These are phyloP conservation scores for Hylaea fasciaria DNA, from an alignment of 2,888 invertebrate species.

Conservation along the genomic window DNA sequence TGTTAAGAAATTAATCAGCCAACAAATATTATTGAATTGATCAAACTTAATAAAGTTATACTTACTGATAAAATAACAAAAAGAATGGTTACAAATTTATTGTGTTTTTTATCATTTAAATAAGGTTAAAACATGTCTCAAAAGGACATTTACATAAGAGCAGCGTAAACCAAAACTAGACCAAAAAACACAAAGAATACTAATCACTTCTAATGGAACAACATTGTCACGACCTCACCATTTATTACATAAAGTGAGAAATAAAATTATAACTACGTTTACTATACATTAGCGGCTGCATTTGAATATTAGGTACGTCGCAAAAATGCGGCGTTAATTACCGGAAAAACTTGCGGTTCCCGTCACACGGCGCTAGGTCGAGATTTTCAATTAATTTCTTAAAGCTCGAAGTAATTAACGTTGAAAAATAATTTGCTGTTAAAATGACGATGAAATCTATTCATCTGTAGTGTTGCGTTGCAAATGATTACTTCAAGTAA, in stretches of 20 bases:
- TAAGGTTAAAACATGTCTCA: no score
- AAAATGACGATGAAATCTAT: background rate
- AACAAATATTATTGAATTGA: no score
- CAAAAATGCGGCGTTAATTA: conserved; percentile 8
- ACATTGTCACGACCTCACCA: no score
- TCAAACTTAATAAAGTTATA: no score
- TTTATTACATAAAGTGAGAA: background rate
- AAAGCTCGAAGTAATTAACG: conserved; percentile 1
- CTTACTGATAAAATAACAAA: no score
- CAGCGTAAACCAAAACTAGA: no score
- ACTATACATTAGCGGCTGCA: background rate
- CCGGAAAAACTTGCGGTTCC: conserved; percentile 12
- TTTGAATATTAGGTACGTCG: background rate
- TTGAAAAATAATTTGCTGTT: conserved; percentile 1
- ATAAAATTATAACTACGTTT: conserved; percentile 1
- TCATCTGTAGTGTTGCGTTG: background rate
- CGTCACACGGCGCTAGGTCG: conserved; percentile 4
- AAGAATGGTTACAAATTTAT: no score
- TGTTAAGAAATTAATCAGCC: no score
- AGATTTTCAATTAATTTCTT: conserved; percentile 22
- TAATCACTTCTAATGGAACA: no score
- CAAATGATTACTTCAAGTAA: background rate
- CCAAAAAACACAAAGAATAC: no score
- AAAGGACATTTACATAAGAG: no score
- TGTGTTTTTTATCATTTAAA: no score